Base-by-base conservation (phyloP, 1,140 invertebrate species). In the Drosophila rufa region DNA sequence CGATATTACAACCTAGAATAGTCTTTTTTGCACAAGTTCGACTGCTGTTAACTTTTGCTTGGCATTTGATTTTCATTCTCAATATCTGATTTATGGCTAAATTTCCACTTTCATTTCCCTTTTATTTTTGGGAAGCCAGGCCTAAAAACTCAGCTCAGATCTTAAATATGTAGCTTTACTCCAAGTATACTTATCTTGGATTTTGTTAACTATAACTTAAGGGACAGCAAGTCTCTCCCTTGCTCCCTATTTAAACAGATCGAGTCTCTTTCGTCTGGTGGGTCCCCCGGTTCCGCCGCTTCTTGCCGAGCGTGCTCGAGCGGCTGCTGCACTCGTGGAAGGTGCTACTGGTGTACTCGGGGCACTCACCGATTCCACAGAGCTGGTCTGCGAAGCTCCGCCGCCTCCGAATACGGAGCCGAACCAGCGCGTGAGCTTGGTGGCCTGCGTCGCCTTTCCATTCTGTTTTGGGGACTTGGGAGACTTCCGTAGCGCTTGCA, bases 401-500 rank as follows among this genome's bases (percentile, higher is more conserved):
- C 64, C 25, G 27, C 56, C 19, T 14, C 67, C 38, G 11, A 50
- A 48, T n/a, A 75, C 62, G 2, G 76, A 55, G 5, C 73, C 78
- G 71, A 92, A 92, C 92, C 92, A 92, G 45, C 92, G 87, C 0
- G 92, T 92, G 4, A 92, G 53, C 57, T 92, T 92, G 2, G 91
- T 92, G 6, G 80, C 71, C 59, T 92, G 91, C 3, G 89, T 84
- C 9, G 70, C 40, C 27, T 81, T 86, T 1, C 19, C 53, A 1
- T 17, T 17, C 4, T 70, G 38, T 17, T 51, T 68, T 2, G 70
- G 65, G 2, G 67, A 61, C 46, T 89, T 92, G 1, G 87, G 91
- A 4, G 91, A 92, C 45, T 91, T 92, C 4, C 90, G 82, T 19
- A 75, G 30, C n/a, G 56, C 42, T 45, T 65, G 56, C 6, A 56